Percentiles rank a stretch among this genome's conserved stretches.
Evolutionary conservation across 2,797 vertebrate species (phyloP).

Genomic region (Poeciliopsis gracilis): DNA sequence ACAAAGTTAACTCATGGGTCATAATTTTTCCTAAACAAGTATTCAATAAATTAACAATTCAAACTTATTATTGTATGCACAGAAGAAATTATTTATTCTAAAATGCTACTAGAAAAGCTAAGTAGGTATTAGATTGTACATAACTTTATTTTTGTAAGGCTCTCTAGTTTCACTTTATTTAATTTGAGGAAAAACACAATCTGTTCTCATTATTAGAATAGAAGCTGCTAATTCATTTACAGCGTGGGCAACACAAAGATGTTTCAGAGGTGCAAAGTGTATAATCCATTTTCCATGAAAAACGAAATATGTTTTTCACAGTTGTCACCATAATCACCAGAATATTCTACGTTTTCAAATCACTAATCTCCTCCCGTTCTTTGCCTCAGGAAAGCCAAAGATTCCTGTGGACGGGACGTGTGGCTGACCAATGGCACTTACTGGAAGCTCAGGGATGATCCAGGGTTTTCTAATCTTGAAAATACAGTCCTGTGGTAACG

Average conservation of each 20-base stretch:
- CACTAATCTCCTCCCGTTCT: not conserved
- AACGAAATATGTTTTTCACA: not conserved
- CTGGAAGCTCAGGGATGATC: constrained; percentile 89
- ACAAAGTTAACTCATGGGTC: not conserved
- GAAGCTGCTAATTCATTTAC: no score
- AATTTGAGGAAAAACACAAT: no score
- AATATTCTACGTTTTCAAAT: not conserved
- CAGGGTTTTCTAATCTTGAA: constrained; percentile 86
- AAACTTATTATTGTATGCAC: not conserved
- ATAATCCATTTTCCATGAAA: not conserved
- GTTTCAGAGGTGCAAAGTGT: not conserved
- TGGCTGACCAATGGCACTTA: constrained; percentile 91
- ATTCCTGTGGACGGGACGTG: constrained; percentile 86
- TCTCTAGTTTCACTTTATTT: not conserved
- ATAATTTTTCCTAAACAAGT: not conserved
- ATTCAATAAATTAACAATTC: not conserved
- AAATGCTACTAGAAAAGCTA: not conserved
- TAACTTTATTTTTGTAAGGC: not conserved
- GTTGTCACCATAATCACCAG: not conserved
- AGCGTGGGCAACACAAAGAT: not conserved
- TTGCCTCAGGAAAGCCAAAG: constrained; percentile 82
- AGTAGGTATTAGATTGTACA: not conserved
- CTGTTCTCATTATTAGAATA: not conserved
- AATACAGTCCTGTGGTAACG: constrained; percentile 88
- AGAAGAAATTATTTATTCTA: not conserved